A percentile compares a stretch with the other conserved stretches of the same genome.
These are phyloP conservation scores for Scyliorhinus canicula DNA, from an alignment of 2,797 vertebrate genomes.

Conservation along the genomic window DNA sequence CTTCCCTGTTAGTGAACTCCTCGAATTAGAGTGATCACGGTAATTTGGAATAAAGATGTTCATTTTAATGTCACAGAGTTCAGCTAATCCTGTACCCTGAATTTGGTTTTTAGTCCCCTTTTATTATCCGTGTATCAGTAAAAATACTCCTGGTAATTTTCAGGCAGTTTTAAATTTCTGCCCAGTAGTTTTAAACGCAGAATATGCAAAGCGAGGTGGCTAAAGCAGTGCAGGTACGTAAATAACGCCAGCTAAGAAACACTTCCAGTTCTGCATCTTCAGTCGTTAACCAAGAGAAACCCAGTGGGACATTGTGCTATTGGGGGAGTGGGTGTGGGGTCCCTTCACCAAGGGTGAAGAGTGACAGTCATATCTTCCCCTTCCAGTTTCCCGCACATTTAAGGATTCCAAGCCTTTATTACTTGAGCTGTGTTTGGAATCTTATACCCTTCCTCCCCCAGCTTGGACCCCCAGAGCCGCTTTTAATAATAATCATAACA, in stretches of 20 bases:
- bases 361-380: not conserved
- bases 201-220: conserved; percentile 25
- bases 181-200: conserved; percentile 15
- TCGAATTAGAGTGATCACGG: not conserved
- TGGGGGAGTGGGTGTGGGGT: not conserved
- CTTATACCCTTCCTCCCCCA: too few species aligned
- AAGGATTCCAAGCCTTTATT: not conserved
- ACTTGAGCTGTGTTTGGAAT: not conserved
- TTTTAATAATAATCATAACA: too few species aligned
- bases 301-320: not conserved
- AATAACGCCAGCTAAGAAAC: not conserved
- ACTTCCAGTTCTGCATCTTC: not conserved
- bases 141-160: not conserved
- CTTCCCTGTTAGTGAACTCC: not conserved
- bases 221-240: conserved; percentile 6
- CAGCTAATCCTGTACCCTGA: not conserved
- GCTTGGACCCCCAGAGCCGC: not conserved
- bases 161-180: not conserved
- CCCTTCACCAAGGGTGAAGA: not conserved
- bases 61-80: not conserved
- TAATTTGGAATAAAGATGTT: not conserved
- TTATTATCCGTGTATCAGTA: not conserved
- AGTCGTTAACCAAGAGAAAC: not conserved
- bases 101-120: not conserved
- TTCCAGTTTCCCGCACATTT: too few species aligned